phyloP scores from a whole-genome alignment of 2,797 vertebrate genomes.

The Sciaenops ocellatus region DNA sequence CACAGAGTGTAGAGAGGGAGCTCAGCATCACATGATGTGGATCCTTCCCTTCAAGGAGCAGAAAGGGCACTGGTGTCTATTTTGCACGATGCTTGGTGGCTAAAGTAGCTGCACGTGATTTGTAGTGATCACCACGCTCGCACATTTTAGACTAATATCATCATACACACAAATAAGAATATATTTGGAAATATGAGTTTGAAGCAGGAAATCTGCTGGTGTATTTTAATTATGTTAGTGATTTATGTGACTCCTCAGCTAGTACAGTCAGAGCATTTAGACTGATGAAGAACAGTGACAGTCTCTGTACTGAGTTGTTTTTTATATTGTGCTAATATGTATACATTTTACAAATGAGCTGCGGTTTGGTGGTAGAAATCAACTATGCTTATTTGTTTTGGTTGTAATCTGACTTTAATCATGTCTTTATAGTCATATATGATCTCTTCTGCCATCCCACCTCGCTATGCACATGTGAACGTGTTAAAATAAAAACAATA shows the following conservation, averaged over 20 bases:
- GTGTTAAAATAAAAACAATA: not conserved
- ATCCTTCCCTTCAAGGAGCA: conserved; percentile 4
- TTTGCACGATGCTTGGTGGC: not conserved
- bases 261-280: not conserved
- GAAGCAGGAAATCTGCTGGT: not conserved
- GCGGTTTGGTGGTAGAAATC: not conserved
- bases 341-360: not conserved
- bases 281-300: too few species aligned
- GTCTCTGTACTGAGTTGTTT: too few species aligned
- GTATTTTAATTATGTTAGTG: not conserved
- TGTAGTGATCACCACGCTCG: not conserved
- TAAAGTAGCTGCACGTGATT: not conserved
- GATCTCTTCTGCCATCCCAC: not conserved
- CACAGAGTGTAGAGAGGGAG: conserved; percentile 6
- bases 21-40: conserved; percentile 20
- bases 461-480: not conserved
- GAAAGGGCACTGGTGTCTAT: conserved; percentile 18
- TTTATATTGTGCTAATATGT: not conserved
- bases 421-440: not conserved
- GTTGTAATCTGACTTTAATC: not conserved
- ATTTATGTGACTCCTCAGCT: not conserved
- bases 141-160: not conserved
- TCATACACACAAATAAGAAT: not conserved
- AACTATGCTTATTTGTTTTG: not conserved
- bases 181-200: not conserved